phyloP scores from a whole-genome alignment of 2,888 invertebrate genomes.

The Drosophila leonis region DNA sequence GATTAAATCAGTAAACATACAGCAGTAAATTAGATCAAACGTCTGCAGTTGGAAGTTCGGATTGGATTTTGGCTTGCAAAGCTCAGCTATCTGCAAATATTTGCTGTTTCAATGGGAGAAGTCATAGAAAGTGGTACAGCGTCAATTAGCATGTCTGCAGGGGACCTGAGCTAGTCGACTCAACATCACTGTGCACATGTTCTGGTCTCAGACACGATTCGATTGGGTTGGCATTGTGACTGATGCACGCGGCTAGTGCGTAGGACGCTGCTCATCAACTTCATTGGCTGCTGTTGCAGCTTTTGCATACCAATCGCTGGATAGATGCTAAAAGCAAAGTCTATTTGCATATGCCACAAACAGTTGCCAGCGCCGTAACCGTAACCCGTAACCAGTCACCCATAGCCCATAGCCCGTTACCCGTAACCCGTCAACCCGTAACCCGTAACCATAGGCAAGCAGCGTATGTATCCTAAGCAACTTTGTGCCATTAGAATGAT shows the following conservation, averaged over 20 bases:
- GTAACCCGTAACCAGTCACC: slow-evolving; percentile 3
- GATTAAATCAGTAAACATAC: background rate
- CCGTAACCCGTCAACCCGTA: background rate
- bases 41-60: background rate
- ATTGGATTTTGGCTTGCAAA: slow-evolving; percentile 4
- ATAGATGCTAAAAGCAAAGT: slow-evolving; percentile 25
- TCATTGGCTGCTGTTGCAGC: slow-evolving; percentile 27
- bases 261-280: slow-evolving; percentile 35
- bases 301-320: slow-evolving; percentile 51
- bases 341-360: slow-evolving; percentile 61
- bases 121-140: slow-evolving; percentile 12
- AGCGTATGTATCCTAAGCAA: slow-evolving; percentile 36
- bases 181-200: background rate
- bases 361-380: slow-evolving; percentile 25
- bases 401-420: background rate
- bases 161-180: slow-evolving; percentile 10
- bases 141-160: slow-evolving; percentile 46
- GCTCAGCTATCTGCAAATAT: slow-evolving; percentile 30
- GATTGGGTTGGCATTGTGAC: slow-evolving; percentile 7
- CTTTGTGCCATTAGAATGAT: slow-evolving; percentile 60
- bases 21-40: background rate
- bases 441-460: background rate
- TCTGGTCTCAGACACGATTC: background rate
- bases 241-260: slow-evolving; percentile 30
- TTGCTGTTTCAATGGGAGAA: slow-evolving; percentile 30